Base-by-base conservation (phyloP, 2,113 vertebrate species). In the Pygoscelis adeliae region DNA sequence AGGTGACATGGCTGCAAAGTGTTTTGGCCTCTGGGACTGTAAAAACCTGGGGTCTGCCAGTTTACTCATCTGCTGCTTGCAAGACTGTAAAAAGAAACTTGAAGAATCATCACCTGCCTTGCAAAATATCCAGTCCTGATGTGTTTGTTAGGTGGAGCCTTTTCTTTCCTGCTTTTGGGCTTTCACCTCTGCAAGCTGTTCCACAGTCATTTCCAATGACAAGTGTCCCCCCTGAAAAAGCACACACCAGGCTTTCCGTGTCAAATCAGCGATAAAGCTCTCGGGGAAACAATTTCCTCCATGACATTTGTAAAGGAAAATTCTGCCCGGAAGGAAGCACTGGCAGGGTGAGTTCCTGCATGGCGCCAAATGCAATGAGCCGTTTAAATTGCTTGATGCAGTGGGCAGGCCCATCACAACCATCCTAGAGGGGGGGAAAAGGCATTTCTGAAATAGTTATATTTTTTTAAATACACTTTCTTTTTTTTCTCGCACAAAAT, bases 301-400 rank as follows among this genome's bases (percentile, higher is more conserved):
- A 0, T 62, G 93, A 26, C 70, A 55, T 77, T 65, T 61, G 27
- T 15, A 53, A 88, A 56, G 66, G 61, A 61, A 67, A 80, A 14
- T 52, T 83, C 59, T 92, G 70, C 84, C 93, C 0, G 0, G 56
- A 50, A 84, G 87, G 78, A 47, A 91, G 55, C 4, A 2, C 29
- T 58, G 66, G 38, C 86, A 72, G 70, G 66, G 44, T 3, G 38
- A 83, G 76, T 50, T 93, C 87, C 78, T 49, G n/a, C 47, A 15
- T 0, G 1, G 80, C 66, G 70, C 29, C 13, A 16, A 1, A 61
- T 9, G 67, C 80, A 61, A 36, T 1, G 44, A 94, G 80, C 30
- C 0, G 0, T 18, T 63, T 10, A 23, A 61, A 89, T 46, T 3
- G 5, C 53, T 44, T 1, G 42, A 9, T 17, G 50, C 5, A 5